Evolutionary conservation across 2,113 vertebrate genomes (phyloP), one percentile per base, ranked within the genome.

Genomic region (Gorsachius goisagi): DNA sequence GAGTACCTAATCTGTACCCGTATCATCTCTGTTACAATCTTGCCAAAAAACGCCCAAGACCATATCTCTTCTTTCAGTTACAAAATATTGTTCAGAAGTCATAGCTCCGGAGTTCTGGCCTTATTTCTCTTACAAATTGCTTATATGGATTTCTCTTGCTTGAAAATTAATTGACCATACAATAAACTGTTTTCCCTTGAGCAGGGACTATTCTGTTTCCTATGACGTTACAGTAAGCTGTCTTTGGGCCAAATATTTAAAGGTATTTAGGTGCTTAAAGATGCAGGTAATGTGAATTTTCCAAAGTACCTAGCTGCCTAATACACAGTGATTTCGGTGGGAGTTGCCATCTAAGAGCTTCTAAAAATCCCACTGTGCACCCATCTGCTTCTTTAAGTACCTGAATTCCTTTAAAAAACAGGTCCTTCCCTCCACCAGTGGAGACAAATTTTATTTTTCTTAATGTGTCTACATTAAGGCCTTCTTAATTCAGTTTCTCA

Each of bases 241-340:
- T 96, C 96, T 87, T 96, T 89, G 94, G 89, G 97, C 91, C 92
- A 97, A 93, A 91, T 96, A 94, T 96, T 97, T 96, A 95, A 97
- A 97, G 97, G 91, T 97, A 92, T 97, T 97, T 96, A 97, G 96
- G 88, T 97, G 96, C 94, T 89, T 97, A 97, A 97, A 95, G 89
- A 96, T 96, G 96, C 97, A 97, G 95, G 95, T 97, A 96, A 95
- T 97, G 93, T 94, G 95, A 93, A 94, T 97, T 97, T 96, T 97
- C 95, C 45, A 0, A 96, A 95, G 91, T 96, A 96, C 88, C 95
- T 97, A 91, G 32, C 96, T 92, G 88, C 92, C 87, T 97, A 97
- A 94, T 92, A 95, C 78, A 79, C 67, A 93, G 84, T 2, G 12
- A 95, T 95, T 96, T 95, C 92, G 83, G 84, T 95, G 87, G 95